These are phyloP conservation scores for Stramonita haemastoma DNA, from an alignment of 2,888 invertebrate species.

Conservation along the genomic window DNA sequence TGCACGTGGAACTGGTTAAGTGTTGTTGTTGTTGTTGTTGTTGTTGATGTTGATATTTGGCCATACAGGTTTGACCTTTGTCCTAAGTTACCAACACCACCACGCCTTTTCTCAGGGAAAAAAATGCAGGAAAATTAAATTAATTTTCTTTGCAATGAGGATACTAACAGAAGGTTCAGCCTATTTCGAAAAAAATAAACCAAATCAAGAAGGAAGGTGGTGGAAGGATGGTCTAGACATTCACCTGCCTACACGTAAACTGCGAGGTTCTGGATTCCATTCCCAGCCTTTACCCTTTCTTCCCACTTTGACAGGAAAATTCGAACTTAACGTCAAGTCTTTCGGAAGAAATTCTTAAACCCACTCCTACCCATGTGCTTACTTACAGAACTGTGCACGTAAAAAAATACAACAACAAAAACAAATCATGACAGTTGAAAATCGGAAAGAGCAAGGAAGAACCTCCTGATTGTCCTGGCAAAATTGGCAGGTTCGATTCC, in stretches of 20 bases:
- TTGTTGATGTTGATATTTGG: too few relatives aligned
- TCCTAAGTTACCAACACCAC: too few relatives aligned
- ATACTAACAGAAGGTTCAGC: too few relatives aligned
- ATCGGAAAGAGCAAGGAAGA: background rate
- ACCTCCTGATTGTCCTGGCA: too few relatives aligned
- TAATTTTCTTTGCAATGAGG: too few relatives aligned
- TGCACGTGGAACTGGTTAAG: too few relatives aligned
- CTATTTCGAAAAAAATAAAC: background rate
- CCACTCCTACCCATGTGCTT: background rate
- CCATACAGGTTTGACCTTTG: too few relatives aligned
- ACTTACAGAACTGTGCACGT: background rate
- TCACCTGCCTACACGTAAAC: background rate
- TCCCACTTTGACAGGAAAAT: background rate
- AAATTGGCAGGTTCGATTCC: too few relatives aligned
- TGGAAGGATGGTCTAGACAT: background rate
- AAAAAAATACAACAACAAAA: too few relatives aligned
- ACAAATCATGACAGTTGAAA: background rate
- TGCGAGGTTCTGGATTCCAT: background rate
- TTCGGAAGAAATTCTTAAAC: background rate
- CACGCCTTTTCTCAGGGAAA: too few relatives aligned
- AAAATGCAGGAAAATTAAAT: too few relatives aligned
- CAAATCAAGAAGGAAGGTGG: background rate
- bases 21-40: too few relatives aligned
- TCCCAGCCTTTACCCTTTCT: background rate
- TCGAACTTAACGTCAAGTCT: background rate